Percentiles rank a stretch among this genome's conserved stretches.
These are phyloP conservation scores for Drosophila saltans DNA, from an alignment of 1,140 invertebrate genomes.

Conservation along the genomic window DNA sequence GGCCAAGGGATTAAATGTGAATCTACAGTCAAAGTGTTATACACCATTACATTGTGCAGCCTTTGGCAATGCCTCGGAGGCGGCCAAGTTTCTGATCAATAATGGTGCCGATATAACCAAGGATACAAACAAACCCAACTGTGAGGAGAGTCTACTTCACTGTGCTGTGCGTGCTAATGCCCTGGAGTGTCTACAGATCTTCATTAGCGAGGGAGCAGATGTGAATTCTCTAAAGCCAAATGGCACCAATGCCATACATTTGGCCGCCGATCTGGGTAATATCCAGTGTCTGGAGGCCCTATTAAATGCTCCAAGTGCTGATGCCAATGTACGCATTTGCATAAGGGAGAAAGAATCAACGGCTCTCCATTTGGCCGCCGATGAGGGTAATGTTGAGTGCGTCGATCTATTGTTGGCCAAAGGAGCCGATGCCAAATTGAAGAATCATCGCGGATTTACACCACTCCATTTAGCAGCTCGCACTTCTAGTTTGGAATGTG, in stretches of 20 bases:
- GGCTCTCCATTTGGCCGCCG: conserved; percentile 91
- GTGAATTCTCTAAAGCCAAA: conserved; percentile 88
- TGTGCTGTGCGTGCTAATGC: conserved; percentile 90
- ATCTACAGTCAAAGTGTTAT: conserved; percentile 87
- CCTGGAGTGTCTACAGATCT: conserved; percentile 88
- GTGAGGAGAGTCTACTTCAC: conserved; percentile 90
- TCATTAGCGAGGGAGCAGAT: conserved; percentile 88
- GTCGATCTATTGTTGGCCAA: conserved; percentile 88
- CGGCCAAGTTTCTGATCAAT: conserved; percentile 88
- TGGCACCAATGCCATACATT: conserved; percentile 90
- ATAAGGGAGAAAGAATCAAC: conserved; percentile 89
- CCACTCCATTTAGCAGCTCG: conserved; percentile 90
- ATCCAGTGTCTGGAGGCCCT: conserved; percentile 88
- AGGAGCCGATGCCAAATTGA: conserved; percentile 88
- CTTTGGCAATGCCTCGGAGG: conserved; percentile 90
- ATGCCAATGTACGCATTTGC: conserved; percentile 86
- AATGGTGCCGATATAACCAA: conserved; percentile 86
- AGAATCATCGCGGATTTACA: conserved; percentile 90
- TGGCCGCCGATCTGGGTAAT: conserved; percentile 90
- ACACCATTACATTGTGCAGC: conserved; percentile 92
- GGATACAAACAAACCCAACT: conserved; percentile 86
- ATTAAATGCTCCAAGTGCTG: conserved; percentile 87
- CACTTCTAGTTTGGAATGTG: conserved; percentile 90
- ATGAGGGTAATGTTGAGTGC: conserved; percentile 90
- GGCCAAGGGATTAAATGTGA: conserved; percentile 87